Conservation (phyloP, 2,888 invertebrate species). For the Suillia variegata region DNA sequence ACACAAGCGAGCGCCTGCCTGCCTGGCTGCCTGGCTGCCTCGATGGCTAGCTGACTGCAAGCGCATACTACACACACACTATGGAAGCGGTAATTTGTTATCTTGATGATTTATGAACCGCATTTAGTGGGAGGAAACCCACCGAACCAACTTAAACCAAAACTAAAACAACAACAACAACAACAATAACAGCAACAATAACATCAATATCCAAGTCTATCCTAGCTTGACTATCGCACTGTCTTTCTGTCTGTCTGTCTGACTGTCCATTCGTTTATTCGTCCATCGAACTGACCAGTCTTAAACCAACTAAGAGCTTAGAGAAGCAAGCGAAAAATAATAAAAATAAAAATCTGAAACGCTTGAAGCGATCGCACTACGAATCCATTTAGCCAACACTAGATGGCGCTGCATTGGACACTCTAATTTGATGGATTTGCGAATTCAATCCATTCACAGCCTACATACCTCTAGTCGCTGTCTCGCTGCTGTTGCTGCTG, state of each 20-base stretch:
- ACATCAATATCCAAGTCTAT: constrained; percentile 3
- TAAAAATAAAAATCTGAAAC: too few relatives aligned
- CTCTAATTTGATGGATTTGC: constrained; percentile 51
- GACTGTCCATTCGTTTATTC: too few relatives aligned
- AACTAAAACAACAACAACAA: constrained; percentile 24
- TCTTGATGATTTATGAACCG: constrained; percentile 59
- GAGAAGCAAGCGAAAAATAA: too few relatives aligned
- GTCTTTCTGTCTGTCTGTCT: background rate
- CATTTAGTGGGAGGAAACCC: constrained; percentile 51
- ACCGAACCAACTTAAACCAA: too few relatives aligned
- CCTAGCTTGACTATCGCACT: background rate
- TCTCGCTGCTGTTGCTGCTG: background rate
- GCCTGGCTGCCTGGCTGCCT: too few relatives aligned
- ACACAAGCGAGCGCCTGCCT: constrained; percentile 6
- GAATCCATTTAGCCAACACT: constrained; percentile 26
- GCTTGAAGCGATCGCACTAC: constrained; percentile 12
- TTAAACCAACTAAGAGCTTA: too few relatives aligned
- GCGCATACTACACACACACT: constrained; percentile 1
- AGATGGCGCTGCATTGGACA: constrained; percentile 43
- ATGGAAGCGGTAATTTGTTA: constrained; percentile 58
- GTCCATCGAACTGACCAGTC: too few relatives aligned
- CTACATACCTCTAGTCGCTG: constrained; percentile 1
- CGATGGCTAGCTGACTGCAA: too few relatives aligned
- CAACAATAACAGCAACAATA: constrained; percentile 10
- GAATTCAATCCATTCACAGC: constrained; percentile 32